phyloP scores from a whole-genome alignment of 1,140 invertebrate species.

The Heterodera schachtii region DNA sequence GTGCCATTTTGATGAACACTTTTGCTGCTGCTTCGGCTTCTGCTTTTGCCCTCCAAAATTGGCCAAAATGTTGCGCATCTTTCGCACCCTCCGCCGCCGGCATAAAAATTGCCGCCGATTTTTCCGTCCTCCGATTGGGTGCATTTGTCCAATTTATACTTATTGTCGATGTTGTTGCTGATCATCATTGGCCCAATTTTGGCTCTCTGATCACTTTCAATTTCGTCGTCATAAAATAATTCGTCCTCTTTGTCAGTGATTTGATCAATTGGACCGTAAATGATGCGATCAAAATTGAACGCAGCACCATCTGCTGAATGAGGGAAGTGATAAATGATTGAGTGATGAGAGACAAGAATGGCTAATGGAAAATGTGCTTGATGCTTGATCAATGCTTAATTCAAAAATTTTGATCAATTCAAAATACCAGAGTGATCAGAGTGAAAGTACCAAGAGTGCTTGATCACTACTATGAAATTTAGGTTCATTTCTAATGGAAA shows the following conservation, averaged over 20 bases:
- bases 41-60: slow-evolving; percentile 25
- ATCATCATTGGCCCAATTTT: not conserved
- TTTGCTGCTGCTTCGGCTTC: slow-evolving; percentile 14
- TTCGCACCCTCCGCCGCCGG: slow-evolving; percentile 7
- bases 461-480: too few species aligned
- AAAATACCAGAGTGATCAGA: too few species aligned
- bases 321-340: not conserved
- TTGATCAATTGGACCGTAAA: not conserved
- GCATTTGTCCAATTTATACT: slow-evolving; percentile 12
- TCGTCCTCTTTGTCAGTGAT: not conserved
- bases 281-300: not conserved
- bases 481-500: too few species aligned
- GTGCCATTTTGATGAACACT: too few species aligned
- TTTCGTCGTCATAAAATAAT: not conserved
- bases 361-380: not conserved
- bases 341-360: not conserved
- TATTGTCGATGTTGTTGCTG: too few species aligned
- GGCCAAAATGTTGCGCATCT: slow-evolving; percentile 26
- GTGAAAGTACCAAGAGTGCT: too few species aligned
- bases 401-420: too few species aligned
- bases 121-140: slow-evolving; percentile 18
- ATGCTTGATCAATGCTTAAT: not conserved
- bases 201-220: not conserved
- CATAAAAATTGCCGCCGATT: not conserved
- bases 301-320: not conserved